Percentiles rank a stretch among this genome's conserved stretches.
These are phyloP conservation scores for Onychostruthus taczanowskii DNA, from an alignment of 2,113 vertebrate genomes.

Conservation along the genomic window DNA sequence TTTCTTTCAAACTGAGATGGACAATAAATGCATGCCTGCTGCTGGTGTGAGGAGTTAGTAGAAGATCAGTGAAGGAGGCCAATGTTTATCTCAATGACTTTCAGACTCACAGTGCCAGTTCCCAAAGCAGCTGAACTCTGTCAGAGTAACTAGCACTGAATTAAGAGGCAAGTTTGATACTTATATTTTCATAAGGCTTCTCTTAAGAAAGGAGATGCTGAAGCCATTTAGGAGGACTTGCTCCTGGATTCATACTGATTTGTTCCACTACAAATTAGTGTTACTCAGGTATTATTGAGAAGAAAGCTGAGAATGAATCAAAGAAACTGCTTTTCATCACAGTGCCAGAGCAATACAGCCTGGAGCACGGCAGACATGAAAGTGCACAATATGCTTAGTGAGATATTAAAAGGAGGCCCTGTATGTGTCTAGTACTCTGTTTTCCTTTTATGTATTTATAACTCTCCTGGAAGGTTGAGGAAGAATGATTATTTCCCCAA, in stretches of 20 bases:
- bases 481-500: neutral
- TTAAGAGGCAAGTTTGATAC: neutral
- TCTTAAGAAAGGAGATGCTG: neutral
- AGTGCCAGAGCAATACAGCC: neutral
- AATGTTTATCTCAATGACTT: neutral
- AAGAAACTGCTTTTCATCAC: constrained; percentile 12
- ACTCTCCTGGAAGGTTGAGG: neutral
- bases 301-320: neutral
- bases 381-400: neutral
- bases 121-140: neutral
- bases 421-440: neutral
- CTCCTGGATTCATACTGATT: neutral
- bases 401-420: neutral
- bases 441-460: neutral
- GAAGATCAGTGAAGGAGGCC: neutral
- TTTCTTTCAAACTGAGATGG: neutral
- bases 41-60: neutral
- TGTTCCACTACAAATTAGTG: neutral
- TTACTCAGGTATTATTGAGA: neutral
- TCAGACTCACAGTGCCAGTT: neutral
- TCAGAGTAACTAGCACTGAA: neutral
- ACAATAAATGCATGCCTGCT: neutral
- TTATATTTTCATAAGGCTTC: neutral
- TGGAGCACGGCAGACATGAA: neutral
- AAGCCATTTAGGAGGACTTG: neutral